These are phyloP conservation scores for Bellardia bayeri DNA, from an alignment of 2,888 invertebrate genomes.

Conservation along the genomic window DNA sequence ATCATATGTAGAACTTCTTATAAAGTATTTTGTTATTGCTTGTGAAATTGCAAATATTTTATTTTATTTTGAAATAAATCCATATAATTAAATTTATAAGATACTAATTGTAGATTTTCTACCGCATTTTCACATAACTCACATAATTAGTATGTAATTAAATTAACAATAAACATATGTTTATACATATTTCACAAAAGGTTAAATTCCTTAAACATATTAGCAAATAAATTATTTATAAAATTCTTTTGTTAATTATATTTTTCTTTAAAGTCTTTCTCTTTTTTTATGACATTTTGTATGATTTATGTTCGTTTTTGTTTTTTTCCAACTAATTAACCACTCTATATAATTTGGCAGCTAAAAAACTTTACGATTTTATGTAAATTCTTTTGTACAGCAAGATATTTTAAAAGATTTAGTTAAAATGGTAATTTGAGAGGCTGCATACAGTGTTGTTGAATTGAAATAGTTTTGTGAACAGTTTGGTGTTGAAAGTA, in stretches of 20 bases:
- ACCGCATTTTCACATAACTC: not conserved
- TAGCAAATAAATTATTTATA: not conserved
- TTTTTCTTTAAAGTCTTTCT: not conserved
- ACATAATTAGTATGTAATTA: conserved; percentile 6
- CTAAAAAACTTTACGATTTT: not conserved
- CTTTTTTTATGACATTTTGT: not conserved
- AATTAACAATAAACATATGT: not conserved
- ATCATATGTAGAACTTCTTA: too few species aligned
- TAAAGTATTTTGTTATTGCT: too few species aligned
- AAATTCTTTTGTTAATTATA: not conserved
- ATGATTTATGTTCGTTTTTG: not conserved
- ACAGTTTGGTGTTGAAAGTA: not conserved
- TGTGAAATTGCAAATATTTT: too few species aligned
- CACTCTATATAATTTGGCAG: not conserved
- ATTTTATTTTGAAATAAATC: not conserved
- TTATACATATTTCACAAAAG: not conserved
- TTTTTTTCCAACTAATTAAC: not conserved
- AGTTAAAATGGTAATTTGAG: not conserved
- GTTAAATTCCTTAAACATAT: not conserved
- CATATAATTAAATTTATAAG: not conserved
- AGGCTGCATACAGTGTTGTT: too few species aligned
- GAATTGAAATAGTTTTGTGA: too few species aligned
- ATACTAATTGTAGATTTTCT: not conserved
- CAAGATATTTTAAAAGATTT: conserved; percentile 3
- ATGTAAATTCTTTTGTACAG: not conserved